Base-by-base conservation (phyloP, 2,888 invertebrate genomes). In the Eristalis arbustorum region DNA sequence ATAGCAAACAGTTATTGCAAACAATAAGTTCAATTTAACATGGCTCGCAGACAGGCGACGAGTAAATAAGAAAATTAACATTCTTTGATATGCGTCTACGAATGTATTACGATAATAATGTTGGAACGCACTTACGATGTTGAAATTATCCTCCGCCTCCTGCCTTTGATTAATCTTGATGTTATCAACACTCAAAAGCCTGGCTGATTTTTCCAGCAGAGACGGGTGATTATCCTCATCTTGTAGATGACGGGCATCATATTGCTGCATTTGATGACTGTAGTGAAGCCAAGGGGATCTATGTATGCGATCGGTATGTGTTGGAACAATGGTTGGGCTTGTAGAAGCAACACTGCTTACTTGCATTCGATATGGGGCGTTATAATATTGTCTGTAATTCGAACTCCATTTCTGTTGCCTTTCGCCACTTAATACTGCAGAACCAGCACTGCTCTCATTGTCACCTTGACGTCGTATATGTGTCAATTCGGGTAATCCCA, bases 41-140 rank as follows among this genome's bases (percentile, higher is more conserved):
- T 18, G n/a, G 18, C 49, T 49, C 49, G 18, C 49, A 49, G 49
- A 49, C 18, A 22, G n/a, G 18, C 49, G 18, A 49, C 18, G 49
- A 49, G 10, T 49, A 49, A 49, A 49, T 49, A 49, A 49, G 18
- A 49, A n/a, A 49, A 49, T 18, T 6, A 49, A 49, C 31, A 28
- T 62, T 5, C 4, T n/a, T 1, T 28, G 28, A 28, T 62, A 49
- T 28, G 6, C 31, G 14, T 13, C 14, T 56, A 14, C 14, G 23
- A 28, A 6, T 56, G 18, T 49, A n/a, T 66, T 66, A 31, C 37
- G 10, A 79, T 14, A 71, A 40, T 42, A 66, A 56, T 64, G 49
- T 73, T 63, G 37, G 63, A 79, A 68, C 59, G 62, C 79, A 81
- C 84, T 84, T 84, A 84, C 84, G 64, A 28, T 34, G 63, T 69